Evolutionary conservation across 2,797 vertebrate genomes (phyloP), one percentile per base, ranked within the genome.

Genomic region (Mormyrus proboscirostris): DNA sequence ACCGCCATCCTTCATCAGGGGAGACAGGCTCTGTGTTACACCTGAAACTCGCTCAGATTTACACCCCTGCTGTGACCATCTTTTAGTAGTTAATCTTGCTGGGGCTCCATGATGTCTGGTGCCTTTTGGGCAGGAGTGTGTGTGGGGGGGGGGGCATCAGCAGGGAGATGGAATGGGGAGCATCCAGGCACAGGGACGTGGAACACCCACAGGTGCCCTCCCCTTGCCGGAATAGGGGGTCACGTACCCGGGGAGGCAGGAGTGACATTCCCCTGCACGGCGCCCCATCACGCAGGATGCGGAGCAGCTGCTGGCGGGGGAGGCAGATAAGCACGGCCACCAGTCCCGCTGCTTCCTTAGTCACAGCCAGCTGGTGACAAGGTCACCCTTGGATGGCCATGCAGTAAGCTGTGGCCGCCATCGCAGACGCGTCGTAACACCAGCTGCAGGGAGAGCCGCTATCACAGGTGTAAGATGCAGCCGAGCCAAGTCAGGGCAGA

Each of bases 51-150:
- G 95, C 93, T 94, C 94, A 92, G 94, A 94, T 96, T 95, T 97
- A 96, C 93, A 90, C 92, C 89, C 93, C 93, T 92, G 90, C 91
- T 91, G 92, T 91, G 94, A 91, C 89, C 88, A 92, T 95, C 94
- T 95, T 92, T 97, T 95, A 95, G 94, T 91, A 90, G 90, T 94
- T 94, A 95, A 96, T 96, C 93, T 93, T 94, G 19, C 94, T 94
- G 91, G 90, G 95, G 93, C 92, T 92, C 91, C 89, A 88, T 55
- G 92, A 86, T 93, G 92, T 91, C 89, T 69, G 92, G 92, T 90
- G 38, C 88, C 94, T 92, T 22, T 50, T 73, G 65, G 65, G 29
- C 12, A 14, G 65, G 25, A 69, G 62, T 69, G 25, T 33, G 62
- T 69, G 10, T 73, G 69, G 38, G 4, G 22, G 22, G 10, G 62